phyloP scores from a whole-genome alignment of 2,888 invertebrate species.

The Eilema caniola region DNA sequence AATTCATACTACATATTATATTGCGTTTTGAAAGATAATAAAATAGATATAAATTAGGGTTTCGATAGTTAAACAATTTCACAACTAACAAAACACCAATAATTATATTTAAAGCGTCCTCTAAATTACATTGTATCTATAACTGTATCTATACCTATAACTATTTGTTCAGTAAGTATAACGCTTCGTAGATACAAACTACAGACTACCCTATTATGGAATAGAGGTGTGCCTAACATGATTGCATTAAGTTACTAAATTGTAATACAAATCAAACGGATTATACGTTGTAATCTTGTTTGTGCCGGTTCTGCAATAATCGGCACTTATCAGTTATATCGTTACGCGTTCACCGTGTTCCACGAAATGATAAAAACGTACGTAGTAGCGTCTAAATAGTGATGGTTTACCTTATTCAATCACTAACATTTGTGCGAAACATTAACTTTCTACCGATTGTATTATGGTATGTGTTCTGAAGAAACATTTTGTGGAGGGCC shows the following conservation, averaged over 20 bases:
- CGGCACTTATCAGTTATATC: not conserved
- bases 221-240: not conserved
- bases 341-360: slow-evolving; percentile 8
- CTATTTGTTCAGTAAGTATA: not conserved
- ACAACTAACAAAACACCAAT: no score
- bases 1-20: not conserved
- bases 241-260: not conserved
- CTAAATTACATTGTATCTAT: not conserved
- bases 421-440: not conserved
- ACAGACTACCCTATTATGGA: not conserved
- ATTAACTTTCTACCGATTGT: not conserved
- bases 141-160: no score
- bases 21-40: no score
- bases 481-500: no score
- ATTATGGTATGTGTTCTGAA: not conserved
- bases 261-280: slow-evolving; percentile 4
- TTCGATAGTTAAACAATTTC: no score
- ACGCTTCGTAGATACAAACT: not conserved
- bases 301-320: slow-evolving; percentile 4
- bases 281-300: slow-evolving; percentile 8
- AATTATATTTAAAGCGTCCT: not conserved
- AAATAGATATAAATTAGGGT: no score
- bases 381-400: not conserved
- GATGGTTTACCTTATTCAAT: not conserved
- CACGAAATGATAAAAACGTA: slow-evolving; percentile 1